A percentile compares a stretch with the other conserved stretches of the same genome.
phyloP scores from a whole-genome alignment of 2,888 invertebrate genomes.

The Hipparchia sbordonii region DNA sequence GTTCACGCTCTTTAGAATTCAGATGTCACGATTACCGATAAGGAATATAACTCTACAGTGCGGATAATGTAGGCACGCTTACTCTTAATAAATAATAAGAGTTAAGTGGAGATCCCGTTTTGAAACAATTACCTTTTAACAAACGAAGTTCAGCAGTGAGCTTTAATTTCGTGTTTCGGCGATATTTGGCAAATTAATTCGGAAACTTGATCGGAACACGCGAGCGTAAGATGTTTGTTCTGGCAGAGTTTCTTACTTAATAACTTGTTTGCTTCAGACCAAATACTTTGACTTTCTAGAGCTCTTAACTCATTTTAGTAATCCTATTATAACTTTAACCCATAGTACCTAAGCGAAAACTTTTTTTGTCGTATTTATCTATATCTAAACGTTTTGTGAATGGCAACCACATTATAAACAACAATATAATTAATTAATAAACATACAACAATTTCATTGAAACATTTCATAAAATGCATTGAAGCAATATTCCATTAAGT shows the following conservation, averaged over 20 bases:
- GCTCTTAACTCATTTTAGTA: slow-evolving; percentile 36
- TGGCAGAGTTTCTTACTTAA: slow-evolving; percentile 62
- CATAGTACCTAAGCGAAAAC: background rate
- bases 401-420: background rate
- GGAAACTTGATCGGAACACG: slow-evolving; percentile 73
- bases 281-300: slow-evolving; percentile 33
- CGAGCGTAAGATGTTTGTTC: slow-evolving; percentile 72
- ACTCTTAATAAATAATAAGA: slow-evolving; percentile 5
- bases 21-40: background rate
- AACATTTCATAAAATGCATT: background rate
- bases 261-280: slow-evolving; percentile 40
- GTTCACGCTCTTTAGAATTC: background rate
- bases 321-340: slow-evolving; percentile 31
- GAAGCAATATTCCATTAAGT: background rate
- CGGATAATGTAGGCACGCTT: background rate
- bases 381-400: background rate
- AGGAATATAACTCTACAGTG: background rate
- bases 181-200: slow-evolving; percentile 79
- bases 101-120: slow-evolving; percentile 45
- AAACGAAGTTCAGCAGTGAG: slow-evolving; percentile 71
- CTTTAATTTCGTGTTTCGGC: slow-evolving; percentile 76
- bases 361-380: background rate
- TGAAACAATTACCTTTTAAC: slow-evolving; percentile 77
- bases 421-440: background rate
- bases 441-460: background rate